A percentile compares a stretch with the other conserved stretches of the same genome.
Evolutionary conservation across 2,797 vertebrate genomes (phyloP).

Genomic region (Ctenosaura bakeri): DNA sequence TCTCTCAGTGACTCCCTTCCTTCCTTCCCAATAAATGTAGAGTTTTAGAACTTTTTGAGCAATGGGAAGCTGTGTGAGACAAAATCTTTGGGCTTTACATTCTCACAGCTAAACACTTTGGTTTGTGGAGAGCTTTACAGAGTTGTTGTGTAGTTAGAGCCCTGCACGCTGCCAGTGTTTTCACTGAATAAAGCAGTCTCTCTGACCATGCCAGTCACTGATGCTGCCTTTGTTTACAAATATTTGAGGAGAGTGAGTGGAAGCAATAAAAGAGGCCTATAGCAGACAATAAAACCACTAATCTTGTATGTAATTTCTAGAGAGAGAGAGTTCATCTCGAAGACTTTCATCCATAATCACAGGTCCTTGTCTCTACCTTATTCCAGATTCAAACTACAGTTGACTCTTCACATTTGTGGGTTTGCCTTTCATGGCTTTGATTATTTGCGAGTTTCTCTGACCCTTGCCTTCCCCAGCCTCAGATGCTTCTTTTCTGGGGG

Average conservation of each 20-base stretch:
- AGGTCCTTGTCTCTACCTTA: not conserved
- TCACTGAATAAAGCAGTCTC: not conserved
- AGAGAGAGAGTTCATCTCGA: not conserved
- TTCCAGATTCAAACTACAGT: not conserved
- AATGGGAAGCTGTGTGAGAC: not conserved
- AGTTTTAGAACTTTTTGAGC: slow-evolving; percentile 1
- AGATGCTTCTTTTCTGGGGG: no score
- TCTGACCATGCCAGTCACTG: not conserved
- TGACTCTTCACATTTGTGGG: no score
- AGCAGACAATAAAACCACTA: not conserved
- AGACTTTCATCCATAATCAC: not conserved
- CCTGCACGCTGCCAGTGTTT: not conserved
- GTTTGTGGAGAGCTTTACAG: not conserved
- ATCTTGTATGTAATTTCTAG: not conserved
- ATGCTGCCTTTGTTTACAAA: not conserved
- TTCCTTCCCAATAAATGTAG: slow-evolving; percentile 26
- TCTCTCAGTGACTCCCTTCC: slow-evolving; percentile 27
- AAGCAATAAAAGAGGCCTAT: not conserved
- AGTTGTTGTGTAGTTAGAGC: not conserved
- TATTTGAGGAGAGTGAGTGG: not conserved
- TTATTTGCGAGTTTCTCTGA: no score
- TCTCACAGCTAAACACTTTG: slow-evolving; percentile 6
- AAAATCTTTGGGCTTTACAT: slow-evolving; percentile 29
- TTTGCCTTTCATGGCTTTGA: no score
- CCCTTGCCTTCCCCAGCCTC: no score